Base-by-base conservation (phyloP, 2,113 vertebrate species). In the Lutjanus erythropterus region DNA sequence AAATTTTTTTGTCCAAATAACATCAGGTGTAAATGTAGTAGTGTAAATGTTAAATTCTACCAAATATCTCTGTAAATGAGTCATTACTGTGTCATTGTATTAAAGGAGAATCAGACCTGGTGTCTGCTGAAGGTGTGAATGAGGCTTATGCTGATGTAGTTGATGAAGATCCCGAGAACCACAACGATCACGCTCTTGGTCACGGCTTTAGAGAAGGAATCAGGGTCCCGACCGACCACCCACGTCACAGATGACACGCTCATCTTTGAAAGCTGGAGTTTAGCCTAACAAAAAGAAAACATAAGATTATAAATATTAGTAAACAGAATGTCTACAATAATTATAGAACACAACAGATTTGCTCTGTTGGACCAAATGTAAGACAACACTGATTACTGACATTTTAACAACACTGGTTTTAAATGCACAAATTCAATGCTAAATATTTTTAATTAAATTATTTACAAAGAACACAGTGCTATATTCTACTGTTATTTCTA, bases 41-140 rank as follows among this genome's bases (percentile, higher is more conserved):
- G n/a, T n/a, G n/a, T n/a, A n/a, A n/a, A n/a, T n/a, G n/a, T n/a
- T n/a, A n/a, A n/a, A n/a, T n/a, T n/a, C n/a, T n/a, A n/a, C n/a
- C n/a, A n/a, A n/a, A n/a, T n/a, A n/a, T n/a, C n/a, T n/a, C n/a
- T n/a, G n/a, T n/a, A n/a, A n/a, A n/a, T n/a, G 9, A 9, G n/a
- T n/a, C n/a, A n/a, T n/a, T n/a, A n/a, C n/a, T n/a, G 5, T 49
- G 10, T 10, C 9, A n/a, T 47, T 18, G 6, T 21, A n/a, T 9
- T n/a, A 21, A 55, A 42, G 10, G 11, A 15, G 2, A 21, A 7
- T 11, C 41, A 0, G 15, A 93, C 92, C 91, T 91, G 84, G 55
- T 94, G 85, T 65, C 87, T 87, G 37, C 84, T 49, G 72, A 93
- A 95, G 71, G 90, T 93, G 74, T 90, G 85, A 35, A 94, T 82